Base-by-base conservation (phyloP, 2,797 vertebrate species). In the Uromys caudimaculatus region DNA sequence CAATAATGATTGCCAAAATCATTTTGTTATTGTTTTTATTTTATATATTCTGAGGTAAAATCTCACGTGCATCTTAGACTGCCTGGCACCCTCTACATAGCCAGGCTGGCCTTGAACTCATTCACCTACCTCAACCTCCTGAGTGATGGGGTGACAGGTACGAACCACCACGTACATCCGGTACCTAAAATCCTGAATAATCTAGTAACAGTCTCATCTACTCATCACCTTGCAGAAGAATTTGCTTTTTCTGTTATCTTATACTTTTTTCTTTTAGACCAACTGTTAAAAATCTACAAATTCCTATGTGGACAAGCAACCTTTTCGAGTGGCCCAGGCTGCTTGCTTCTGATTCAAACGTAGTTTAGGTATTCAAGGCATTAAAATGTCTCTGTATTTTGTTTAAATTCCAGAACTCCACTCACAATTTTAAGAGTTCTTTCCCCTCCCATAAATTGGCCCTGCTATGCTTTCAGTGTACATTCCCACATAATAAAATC, bases 371-470 rank as follows among this genome's bases (percentile, higher is more conserved):
- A 3, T 86, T 27, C 41, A 94, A 54, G 32, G 84, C n/a, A 90
- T 76, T n/a, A 95, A 90, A 96, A 67, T 19, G 86, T 3, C 19
- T 21, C 54, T 38, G 21, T 54, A 32, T 76, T 86, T 58, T 95
- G 11, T 92, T 91, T 76, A 88, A 94, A 89, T 90, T 83, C 62
- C 71, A 92, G 24, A 44, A 96, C 82, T 88, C 35, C 4, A 81
- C 50, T 17, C 32, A 94, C 62, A 94, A 90, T 67, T 44, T 44
- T 60, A 54, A 56, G 41, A 94, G 56, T 88, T 86, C 47, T 73
- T 60, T 67, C 9, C 21, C 38, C 41, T 92, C 27, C 75, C 16
- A 24, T 91, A 56, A 84, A 58, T 69, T 90, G 83, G 85, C 21
- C 6, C 11, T 24, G 35, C 69, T 32, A 54, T 54, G 9, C 13